Base-by-base conservation (phyloP, 2,113 vertebrate species). In the Bothrops jararaca region DNA sequence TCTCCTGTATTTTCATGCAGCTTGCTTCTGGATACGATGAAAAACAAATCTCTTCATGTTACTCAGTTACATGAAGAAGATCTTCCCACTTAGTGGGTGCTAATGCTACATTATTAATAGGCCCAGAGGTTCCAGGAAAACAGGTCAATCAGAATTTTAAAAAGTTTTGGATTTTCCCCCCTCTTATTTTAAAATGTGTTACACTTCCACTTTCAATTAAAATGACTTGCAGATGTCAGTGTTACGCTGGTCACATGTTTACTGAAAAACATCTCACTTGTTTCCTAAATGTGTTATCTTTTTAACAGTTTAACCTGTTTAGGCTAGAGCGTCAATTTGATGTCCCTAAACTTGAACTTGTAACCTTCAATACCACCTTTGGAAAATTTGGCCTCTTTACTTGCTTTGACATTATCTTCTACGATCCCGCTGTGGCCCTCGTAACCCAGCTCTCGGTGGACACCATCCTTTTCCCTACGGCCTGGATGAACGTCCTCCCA, bases 311-410 rank as follows among this genome's bases (percentile, higher is more conserved):
- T 39, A 98, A 98, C 94, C 96, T 98, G 52, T 99, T 97, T 95
- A 97, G 97, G 89, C 95, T 98, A 93, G 95, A 97, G 22, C 93
- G 96, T 42, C 96, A 95, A 6, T 99, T 98, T 50, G 97, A 99
- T 94, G 94, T 92, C 0, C 98, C 98, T 0, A 96, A 97, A 1
- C 92, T 93, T 24, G 97, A 98, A 93, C 24, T 97, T 58, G 94
- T 98, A 89, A 98, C 97, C 1, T 99, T 98, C 90, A 95, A 96
- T 22, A 98, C 98, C 1, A 97, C 98, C 0, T 99, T 99, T 91
- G 98, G 98, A 50, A 98, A 69, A 45, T 98, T 98, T 86, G 98
- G 98, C 7, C 95, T 98, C 95, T 97, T 98, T 85, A 98, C 96
- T 89, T 99, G 98, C 45, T 98, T 98, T 29, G 98, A 98, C 92